A percentile compares a stretch with the other conserved stretches of the same genome.
phyloP scores from a whole-genome alignment of 2,113 vertebrate species.

The Melanerpes aurifrons region DNA sequence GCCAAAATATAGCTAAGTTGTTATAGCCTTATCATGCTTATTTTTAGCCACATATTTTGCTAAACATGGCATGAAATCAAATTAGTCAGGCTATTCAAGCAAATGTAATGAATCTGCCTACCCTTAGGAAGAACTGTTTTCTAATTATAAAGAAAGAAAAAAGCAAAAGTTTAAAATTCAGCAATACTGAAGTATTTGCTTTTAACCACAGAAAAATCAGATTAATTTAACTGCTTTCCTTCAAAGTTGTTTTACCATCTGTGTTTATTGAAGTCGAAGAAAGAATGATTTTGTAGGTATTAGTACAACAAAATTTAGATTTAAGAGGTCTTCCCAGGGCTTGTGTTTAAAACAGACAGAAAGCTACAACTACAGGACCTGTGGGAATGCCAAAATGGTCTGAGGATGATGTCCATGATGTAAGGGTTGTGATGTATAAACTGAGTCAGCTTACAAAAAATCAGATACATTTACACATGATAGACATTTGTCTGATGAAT shows the following conservation, averaged over 20 bases:
- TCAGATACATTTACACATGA: rapidly evolving
- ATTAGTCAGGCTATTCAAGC: conserved; percentile 29
- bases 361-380: neutral
- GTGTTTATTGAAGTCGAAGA: neutral
- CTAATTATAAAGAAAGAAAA: neutral
- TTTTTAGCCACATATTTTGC: conserved; percentile 37
- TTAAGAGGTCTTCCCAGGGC: neutral
- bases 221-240: neutral
- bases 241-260: neutral
- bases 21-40: neutral
- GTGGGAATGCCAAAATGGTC: neutral
- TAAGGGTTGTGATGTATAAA: neutral
- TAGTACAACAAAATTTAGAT: neutral
- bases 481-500: neutral
- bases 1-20: neutral
- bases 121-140: neutral
- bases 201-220: neutral
- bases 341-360: neutral
- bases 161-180: neutral
- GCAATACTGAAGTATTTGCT: neutral
- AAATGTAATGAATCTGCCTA: neutral
- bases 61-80: conserved; percentile 45
- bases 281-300: neutral
- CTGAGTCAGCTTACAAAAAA: neutral
- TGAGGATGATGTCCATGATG: neutral